Base-by-base conservation (phyloP, 37 sponge, comb jelly and placozoan species). In the Ephydatia muelleri region DNA sequence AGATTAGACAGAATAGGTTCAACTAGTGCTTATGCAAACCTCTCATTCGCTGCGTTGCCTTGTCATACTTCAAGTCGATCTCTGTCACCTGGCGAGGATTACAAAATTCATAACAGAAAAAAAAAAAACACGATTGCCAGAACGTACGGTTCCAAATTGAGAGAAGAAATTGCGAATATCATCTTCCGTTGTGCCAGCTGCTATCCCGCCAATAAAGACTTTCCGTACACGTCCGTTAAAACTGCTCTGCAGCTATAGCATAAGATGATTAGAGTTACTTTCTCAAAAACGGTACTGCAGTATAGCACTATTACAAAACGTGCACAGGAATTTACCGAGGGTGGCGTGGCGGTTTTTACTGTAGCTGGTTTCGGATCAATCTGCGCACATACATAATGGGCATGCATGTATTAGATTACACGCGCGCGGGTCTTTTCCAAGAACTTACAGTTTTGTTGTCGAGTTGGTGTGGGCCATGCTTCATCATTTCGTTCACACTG, bases 161-260 rank as follows among this genome's bases (percentile, higher is more conserved):
- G 14, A 14, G 37, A 93, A 89, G 36, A 78, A 43, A 26, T 72
- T n/a, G 5, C 33, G 69, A 2, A 89, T 38, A 29, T 81, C 83
- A 0, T 93, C 86, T 34, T 86, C 84, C 38, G 73, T 79, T 0
- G 90, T 82, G 8, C 81, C 87, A 38, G 75, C 57, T 27, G 77
- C 37, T 19, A 93, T 73, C 1, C 93, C 93, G 14, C 93, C 93
- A n/a, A 93, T 70, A 49, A 93, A 93, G 13, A 93, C 78, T 68
- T 90, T 85, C 66, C 81, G 85, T 6, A 82, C 66, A 0, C 57
- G 57, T 57, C 57, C 57, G 16, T 57, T 57, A 11, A 57, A 57
- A 57, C 57, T 57, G 57, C 19, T 57, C 19, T 34, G 33, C 13
- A 23, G 72, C 33, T 34, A 11, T 14, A 3, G 16, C 12, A 5